Base-by-base conservation (phyloP, 2,797 vertebrate species). In the Novumbra hubbsi region DNA sequence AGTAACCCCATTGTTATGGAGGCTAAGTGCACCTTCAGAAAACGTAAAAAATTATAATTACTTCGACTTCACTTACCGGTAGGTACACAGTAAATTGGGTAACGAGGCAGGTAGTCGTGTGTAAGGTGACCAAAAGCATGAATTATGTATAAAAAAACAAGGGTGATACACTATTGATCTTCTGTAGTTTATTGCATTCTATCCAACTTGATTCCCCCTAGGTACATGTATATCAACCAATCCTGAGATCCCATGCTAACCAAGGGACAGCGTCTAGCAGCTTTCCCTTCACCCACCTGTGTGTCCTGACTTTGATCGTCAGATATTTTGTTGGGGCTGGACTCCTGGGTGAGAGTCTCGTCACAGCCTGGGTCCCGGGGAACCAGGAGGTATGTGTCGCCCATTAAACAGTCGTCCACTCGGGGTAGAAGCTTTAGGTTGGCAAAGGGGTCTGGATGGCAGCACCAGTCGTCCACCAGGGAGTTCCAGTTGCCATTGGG, bases 381-480 rank as follows among this genome's bases (percentile, higher is more conserved):
- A 73, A 99, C 70, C 52, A 98, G 93, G 74, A 96, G 79, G 86
- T 95, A 98, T 19, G 93, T 95, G 87, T 98, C 96, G 12, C 96
- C 96, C 73, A 95, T 77, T 74, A 99, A 95, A 87, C 97, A 99
- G 80, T 99, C 98, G 1, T 92, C 92, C 15, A 85, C 86, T 83
- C 86, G 89, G 14, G 98, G 98, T 66, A 94, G 86, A 79, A 98
- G 90, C 82, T 93, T 87, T 82, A 34, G 30, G 69, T 93, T 93
- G 38, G 95, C 94, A 74, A 99, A 99, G 3, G 97, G 98, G 85
- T 96, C 92, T 0, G 97, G 91, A 81, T 99, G 98, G 85, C 98
- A 99, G 82, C 98, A 99, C 98, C 98, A 99, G 80, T 98, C 97
- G 19, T 95, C 97, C 75, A 99, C 95, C 11, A 99, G 89, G 76